These are phyloP conservation scores for Rhagoletis pomonella DNA, from an alignment of 1,140 invertebrate genomes.

Conservation along the genomic window DNA sequence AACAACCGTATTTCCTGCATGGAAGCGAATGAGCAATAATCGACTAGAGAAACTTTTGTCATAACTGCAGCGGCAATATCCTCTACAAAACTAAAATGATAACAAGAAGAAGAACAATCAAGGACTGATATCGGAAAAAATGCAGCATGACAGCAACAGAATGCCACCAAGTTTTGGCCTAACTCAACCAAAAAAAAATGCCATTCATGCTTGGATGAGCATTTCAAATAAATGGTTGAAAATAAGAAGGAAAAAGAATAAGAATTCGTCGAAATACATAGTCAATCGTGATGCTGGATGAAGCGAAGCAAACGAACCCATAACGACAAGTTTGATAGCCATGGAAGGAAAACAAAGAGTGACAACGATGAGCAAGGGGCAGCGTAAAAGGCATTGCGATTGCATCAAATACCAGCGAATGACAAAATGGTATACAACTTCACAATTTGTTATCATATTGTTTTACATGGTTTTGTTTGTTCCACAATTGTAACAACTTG, in stretches of 20 bases:
- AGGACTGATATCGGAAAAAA: neutral
- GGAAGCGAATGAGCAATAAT: conserved; percentile 8
- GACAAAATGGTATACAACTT: conserved; percentile 43
- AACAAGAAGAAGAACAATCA: neutral
- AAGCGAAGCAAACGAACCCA: neutral
- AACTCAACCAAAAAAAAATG: conserved; percentile 15
- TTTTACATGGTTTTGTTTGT: conserved; percentile 16
- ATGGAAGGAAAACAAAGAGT: neutral
- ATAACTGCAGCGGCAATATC: conserved; percentile 17
- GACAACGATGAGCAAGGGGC: neutral
- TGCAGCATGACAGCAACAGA: conserved; percentile 39
- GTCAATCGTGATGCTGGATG: conserved; percentile 13
- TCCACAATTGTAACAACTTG: conserved; percentile 36
- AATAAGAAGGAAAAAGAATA: neutral
- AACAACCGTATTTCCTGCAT: neutral
- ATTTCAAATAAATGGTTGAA: neutral
- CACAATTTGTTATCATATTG: conserved; percentile 39
- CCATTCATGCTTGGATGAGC: conserved; percentile 17
- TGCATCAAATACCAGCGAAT: conserved; percentile 16
- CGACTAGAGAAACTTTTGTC: conserved; percentile 37
- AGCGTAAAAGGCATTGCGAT: neutral
- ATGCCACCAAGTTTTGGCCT: conserved; percentile 33
- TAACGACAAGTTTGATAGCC: neutral
- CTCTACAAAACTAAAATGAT: neutral
- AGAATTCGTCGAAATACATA: conserved; percentile 1